Evolutionary conservation across 2,113 vertebrate genomes (phyloP).

Genomic region (Scartelaos histophorus): DNA sequence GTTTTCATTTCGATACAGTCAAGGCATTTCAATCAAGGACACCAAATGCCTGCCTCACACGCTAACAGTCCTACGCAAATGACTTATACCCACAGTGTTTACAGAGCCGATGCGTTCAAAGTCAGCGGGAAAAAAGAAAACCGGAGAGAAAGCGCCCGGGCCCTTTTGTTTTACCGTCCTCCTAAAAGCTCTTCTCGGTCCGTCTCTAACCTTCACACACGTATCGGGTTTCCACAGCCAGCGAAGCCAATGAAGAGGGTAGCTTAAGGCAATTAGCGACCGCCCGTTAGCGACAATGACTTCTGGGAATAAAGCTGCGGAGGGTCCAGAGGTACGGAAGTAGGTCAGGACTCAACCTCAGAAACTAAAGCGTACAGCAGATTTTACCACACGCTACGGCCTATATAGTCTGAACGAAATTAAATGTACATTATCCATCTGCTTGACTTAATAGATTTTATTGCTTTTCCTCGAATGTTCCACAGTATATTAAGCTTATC

Average conservation of each 20-base stretch:
- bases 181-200: slow-evolving; percentile 38
- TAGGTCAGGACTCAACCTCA: slow-evolving; percentile 36
- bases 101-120: slow-evolving; percentile 2
- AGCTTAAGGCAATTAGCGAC: slow-evolving; percentile 56
- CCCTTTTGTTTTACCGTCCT: slow-evolving; percentile 39
- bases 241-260: slow-evolving; percentile 28
- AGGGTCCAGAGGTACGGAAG: slow-evolving; percentile 40
- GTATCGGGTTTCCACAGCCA: slow-evolving; percentile 45
- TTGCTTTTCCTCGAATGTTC: too few species aligned
- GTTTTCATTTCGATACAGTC: not conserved
- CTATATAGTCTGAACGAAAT: slow-evolving; percentile 9
- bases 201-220: slow-evolving; percentile 43
- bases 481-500: too few species aligned
- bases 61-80: not conserved
- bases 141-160: slow-evolving; percentile 1
- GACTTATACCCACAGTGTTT: not conserved
- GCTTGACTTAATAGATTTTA: too few species aligned
- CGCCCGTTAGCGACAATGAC: slow-evolving; percentile 20
- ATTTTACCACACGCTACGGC: slow-evolving; percentile 9
- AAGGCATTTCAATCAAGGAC: not conserved
- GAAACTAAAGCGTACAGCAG: slow-evolving; percentile 7
- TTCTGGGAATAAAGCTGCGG: slow-evolving; percentile 33
- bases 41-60: too few species aligned
- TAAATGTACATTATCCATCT: too few species aligned
- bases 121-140: slow-evolving; percentile 8